Evolutionary conservation across 2,113 vertebrate species (phyloP), one percentile per base, ranked within the genome.

Genomic region (Pheucticus melanocephalus): DNA sequence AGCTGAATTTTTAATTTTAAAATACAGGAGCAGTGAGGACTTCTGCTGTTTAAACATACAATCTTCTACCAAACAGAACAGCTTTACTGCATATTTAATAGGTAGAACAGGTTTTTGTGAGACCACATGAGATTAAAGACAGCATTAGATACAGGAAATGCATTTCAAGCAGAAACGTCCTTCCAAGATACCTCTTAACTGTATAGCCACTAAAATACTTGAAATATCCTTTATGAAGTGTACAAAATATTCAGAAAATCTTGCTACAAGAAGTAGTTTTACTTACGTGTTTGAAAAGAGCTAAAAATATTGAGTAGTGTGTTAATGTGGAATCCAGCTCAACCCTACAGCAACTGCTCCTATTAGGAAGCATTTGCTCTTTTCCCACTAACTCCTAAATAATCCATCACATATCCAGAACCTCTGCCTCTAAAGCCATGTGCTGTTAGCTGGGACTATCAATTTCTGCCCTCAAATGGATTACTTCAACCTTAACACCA

Each of bases 31-130:
- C 83, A 88, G 30, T 2, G 37, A 93, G 57, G 53, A 88, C 86
- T 94, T 92, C 28, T 69, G 54, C 79, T 80, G 86, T 68, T 96
- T 86, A 94, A 95, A 95, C 79, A 92, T 20, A 96, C 82, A 86
- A 59, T 82, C 68, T 75, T 70, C 59, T 87, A 93, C 82, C 80
- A 94, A 94, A 96, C 72, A 90, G 95, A 90, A 95, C 64, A 95
- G 90, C 82, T 86, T 92, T 61, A 44, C 78, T 96, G 88, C 93
- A 91, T 94, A 93, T 95, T 92, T 95, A 96, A 92, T 95, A 61
- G 44, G 86, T 39, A 93, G 82, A 96, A 94, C 2, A 3, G 45
- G 91, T 82, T 94, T 94, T 82, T 90, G 75, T 18, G 4, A 92
- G 70, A 89, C 81, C 4, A 5, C 63, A 31, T 80, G 84, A 96